phyloP scores from a whole-genome alignment of 2,888 invertebrate species.

The Drosophila formosana region DNA sequence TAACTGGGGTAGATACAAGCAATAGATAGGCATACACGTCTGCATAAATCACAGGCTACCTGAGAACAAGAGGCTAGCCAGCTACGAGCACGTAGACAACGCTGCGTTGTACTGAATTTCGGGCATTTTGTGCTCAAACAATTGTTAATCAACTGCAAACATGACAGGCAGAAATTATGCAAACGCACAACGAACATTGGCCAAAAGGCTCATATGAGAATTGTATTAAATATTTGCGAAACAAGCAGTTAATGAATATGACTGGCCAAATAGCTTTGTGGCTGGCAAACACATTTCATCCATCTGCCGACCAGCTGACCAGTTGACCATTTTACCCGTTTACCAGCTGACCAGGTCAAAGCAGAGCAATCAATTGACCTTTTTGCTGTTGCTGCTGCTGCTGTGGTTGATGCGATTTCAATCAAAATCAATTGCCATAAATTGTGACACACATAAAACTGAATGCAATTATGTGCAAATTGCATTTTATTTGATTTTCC shows the following conservation, averaged over 20 bases:
- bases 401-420: constrained; percentile 33
- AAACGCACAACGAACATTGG: constrained; percentile 36
- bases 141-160: constrained; percentile 76
- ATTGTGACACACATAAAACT: constrained; percentile 57
- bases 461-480: constrained; percentile 70
- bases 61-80: constrained; percentile 8
- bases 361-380: constrained; percentile 24
- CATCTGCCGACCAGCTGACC: neutral
- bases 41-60: constrained; percentile 71
- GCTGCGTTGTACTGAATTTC: constrained; percentile 31
- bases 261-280: constrained; percentile 21
- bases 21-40: constrained; percentile 55
- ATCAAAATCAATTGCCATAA: constrained; percentile 66
- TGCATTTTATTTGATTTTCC: constrained; percentile 68
- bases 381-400: constrained; percentile 9
- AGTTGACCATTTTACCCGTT: neutral
- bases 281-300: constrained; percentile 11
- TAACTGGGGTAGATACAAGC: constrained; percentile 46
- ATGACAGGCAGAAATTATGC: constrained; percentile 75
- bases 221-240: constrained; percentile 50
- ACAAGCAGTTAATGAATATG: constrained; percentile 44
- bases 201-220: constrained; percentile 29
- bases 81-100: constrained; percentile 9
- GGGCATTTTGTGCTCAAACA: constrained; percentile 31
- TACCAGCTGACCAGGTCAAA: constrained; percentile 10